phyloP scores from a whole-genome alignment of 2,113 vertebrate genomes.

The Aspidoscelis tigris region DNA sequence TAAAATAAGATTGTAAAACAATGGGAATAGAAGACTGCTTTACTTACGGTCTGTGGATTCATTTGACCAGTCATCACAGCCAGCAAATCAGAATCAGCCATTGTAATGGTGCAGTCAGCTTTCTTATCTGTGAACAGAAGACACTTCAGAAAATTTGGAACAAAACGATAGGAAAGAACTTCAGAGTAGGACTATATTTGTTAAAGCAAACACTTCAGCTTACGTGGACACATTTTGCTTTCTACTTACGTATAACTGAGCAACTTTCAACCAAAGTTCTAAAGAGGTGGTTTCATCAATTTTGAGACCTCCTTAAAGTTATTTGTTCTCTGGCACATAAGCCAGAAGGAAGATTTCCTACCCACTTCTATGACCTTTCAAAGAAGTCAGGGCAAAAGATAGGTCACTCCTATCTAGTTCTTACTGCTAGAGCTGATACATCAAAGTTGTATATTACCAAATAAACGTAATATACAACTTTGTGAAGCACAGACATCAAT shows the following conservation, averaged over 20 bases:
- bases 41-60: slow-evolving; percentile 91
- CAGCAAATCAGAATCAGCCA: slow-evolving; percentile 87
- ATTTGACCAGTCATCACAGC: slow-evolving; percentile 92
- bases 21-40: neutral
- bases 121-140: slow-evolving; percentile 79
- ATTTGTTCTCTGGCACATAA: neutral
- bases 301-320: neutral
- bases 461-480: neutral
- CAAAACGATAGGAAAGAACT: neutral
- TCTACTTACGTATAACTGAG: neutral
- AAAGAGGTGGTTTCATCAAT: too few species aligned
- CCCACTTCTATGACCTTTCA: slow-evolving; percentile 17
- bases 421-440: neutral
- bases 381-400: neutral
- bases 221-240: neutral
- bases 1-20: neutral
- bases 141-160: neutral
- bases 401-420: neutral
- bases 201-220: neutral
- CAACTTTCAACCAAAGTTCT: neutral
- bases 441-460: too few species aligned
- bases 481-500: neutral
- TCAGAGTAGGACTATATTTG: neutral
- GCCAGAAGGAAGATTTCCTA: slow-evolving; percentile 25
- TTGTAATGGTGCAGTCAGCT: slow-evolving; percentile 88